Base-by-base conservation (phyloP, 2,888 invertebrate genomes). In the Nomada flava region DNA sequence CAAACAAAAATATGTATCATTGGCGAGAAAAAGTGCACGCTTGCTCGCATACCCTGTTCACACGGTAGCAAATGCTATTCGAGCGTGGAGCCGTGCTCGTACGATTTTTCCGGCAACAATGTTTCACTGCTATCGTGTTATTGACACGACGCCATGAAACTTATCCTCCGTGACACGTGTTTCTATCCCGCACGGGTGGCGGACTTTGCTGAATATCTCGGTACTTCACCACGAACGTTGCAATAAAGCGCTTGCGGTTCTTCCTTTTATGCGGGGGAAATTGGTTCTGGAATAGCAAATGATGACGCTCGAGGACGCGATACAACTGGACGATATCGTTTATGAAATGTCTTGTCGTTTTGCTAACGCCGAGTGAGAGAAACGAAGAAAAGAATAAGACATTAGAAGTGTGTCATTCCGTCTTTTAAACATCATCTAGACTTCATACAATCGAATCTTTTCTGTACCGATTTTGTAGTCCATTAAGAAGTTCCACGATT, bases 241-340 rank as follows among this genome's bases (percentile, higher is more conserved):
- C 57, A 73, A 72, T 76, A 73, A 76, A 72, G 52, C 65, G 26
- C 59, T 50, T 5, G 50, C 23, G 57, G 73, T 76, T 76, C 73
- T 76, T 76, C 52, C 73, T 57, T 76, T 76, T 76, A 65, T 73
- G 26, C 26, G 57, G 10, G 63, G 64, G 50, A 76, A 73, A 76
- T 76, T 76, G 76, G 76, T 76, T 73, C 26, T 73, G 50, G n/a
- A 73, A 73, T 73, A 20, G 64, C 57, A 65, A 76, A 76, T 65
- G 74, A 59, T 73, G 50, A 50, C 62, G 23, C 55, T n/a, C 20
- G 26, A 59, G 52, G 42, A 64, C 59, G 52, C 20, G 23, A 76
- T 65, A 52, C 42, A 59, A 59, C 50, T 52, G 64, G 59, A 20
- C 42, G 74, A 20, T 60, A 74, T 76, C 52, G 65, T 59, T 65